Base-by-base conservation (phyloP, 2,888 invertebrate species). In the Crepidodera aurea region DNA sequence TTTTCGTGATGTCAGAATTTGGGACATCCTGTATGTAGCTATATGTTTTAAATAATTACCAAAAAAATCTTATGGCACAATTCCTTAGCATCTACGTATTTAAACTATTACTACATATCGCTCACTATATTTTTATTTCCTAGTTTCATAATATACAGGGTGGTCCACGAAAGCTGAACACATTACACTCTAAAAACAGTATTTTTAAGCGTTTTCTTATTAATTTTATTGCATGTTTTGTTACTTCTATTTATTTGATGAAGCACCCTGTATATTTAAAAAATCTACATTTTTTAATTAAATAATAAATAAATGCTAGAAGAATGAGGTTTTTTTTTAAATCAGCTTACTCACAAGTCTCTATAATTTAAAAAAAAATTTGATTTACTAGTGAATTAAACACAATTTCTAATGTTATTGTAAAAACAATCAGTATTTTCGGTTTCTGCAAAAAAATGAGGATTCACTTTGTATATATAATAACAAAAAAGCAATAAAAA, bases 41-140 rank as follows among this genome's bases (percentile, higher is more conserved):
- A n/a, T n/a, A n/a, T n/a, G n/a, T n/a, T n/a, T n/a, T n/a, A n/a
- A 34, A 34, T 34, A 34, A 34, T 12, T 34, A 34, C 12, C 12
- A 54, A 40, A 40, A 61, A 25, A 19, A 22, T 55, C 15, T 22
- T 62, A 64, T 67, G 67, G 67, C 64, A 67, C 67, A 64, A 60
- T 67, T 64, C 57, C 62, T 64, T 66, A 66, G 46, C 48, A 59
- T 25, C 61, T 63, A 66, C 37, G 3, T 34, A 50, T 39, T 18
- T 42, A 27, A 16, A 15, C 15, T 32, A 27, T 29, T 22, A 16
- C 27, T 42, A 42, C 7, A 4, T 13, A 5, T 37, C 37, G 37
- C 37, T 2, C n/a, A 32, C 32, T 32, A 10, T 7, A 32, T 7
- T 10, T 10, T 10, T 32, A 32, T 37, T 37, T 34, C 34, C 34